Conservation (phyloP, 2,797 vertebrate species). For the Propithecus perrieri region DNA sequence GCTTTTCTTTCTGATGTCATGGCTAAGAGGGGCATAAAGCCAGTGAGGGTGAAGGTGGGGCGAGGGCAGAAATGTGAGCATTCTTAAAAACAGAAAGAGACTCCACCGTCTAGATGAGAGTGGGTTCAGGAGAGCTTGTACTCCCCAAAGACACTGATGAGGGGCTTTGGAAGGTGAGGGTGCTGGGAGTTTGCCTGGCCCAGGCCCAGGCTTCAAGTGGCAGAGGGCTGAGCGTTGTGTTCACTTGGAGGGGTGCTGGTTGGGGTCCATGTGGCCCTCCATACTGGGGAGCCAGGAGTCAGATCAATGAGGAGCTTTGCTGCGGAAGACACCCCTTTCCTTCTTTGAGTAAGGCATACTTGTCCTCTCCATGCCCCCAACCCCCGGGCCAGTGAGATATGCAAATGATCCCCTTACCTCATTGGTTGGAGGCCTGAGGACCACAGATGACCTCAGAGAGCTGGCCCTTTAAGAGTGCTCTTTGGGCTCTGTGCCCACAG, state of each 20-base stretch:
- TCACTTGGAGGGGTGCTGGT: not conserved
- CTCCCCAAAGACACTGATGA: not conserved
- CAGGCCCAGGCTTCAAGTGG: not conserved
- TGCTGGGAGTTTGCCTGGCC: not conserved
- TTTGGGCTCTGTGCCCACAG: constrained; percentile 52
- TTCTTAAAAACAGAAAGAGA: constrained; percentile 29
- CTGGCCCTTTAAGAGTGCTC: constrained; percentile 68
- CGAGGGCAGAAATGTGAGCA: not conserved
- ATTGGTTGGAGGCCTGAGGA: constrained; percentile 69
- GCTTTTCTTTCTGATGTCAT: constrained; percentile 22
- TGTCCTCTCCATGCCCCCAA: not conserved
- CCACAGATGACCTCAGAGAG: constrained; percentile 68
- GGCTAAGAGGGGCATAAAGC: not conserved
- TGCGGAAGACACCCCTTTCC: not conserved
- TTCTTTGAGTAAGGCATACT: constrained; percentile 22
- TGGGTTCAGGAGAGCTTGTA: not conserved
- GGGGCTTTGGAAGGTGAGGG: not conserved
- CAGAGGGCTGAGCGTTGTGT: not conserved
- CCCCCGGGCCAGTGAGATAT: constrained; percentile 51
- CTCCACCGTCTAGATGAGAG: not conserved
- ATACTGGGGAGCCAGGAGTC: not conserved
- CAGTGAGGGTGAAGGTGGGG: not conserved
- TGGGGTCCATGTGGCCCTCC: not conserved
- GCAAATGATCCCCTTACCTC: constrained; percentile 65
- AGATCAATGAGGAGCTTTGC: not conserved